phyloP scores from a whole-genome alignment of 2,888 invertebrate genomes.

The Mythimna pallens region DNA sequence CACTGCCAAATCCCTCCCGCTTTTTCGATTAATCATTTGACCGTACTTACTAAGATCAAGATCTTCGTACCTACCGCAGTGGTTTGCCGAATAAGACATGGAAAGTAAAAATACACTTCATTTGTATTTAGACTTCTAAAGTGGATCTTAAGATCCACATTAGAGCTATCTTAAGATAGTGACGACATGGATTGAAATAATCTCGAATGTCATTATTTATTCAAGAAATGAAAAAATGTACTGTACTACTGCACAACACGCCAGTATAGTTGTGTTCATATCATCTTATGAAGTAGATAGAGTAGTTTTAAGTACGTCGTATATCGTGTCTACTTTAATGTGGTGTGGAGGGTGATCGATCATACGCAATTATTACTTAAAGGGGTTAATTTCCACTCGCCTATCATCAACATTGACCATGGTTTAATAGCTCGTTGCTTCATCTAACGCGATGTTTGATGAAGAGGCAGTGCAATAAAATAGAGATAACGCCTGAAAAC shows the following conservation, averaged over 20 bases:
- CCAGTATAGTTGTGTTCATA: slow-evolving; percentile 67
- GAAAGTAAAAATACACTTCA: neutral
- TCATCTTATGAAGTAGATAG: slow-evolving; percentile 67
- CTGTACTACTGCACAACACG: slow-evolving; percentile 8
- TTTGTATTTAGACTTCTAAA: neutral
- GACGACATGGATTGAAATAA: neutral
- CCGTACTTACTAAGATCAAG: too few relatives aligned
- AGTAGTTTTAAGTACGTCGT: slow-evolving; percentile 22
- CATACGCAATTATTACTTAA: neutral
- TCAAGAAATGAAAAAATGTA: neutral
- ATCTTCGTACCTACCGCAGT: neutral
- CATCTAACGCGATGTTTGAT: too few relatives aligned
- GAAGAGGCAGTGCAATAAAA: too few relatives aligned
- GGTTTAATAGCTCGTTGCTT: too few relatives aligned
- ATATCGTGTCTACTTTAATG: slow-evolving; percentile 16
- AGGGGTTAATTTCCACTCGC: too few relatives aligned
- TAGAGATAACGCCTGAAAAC: too few relatives aligned
- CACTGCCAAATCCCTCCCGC: too few relatives aligned
- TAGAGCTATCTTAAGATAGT: neutral
- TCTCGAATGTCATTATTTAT: neutral
- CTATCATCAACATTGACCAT: too few relatives aligned
- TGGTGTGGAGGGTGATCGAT: slow-evolving; percentile 24
- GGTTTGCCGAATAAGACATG: slow-evolving; percentile 7
- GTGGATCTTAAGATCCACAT: neutral
- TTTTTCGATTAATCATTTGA: neutral